Conservation (phyloP, 1,140 invertebrate species). For the Procambarus virginalis region DNA sequence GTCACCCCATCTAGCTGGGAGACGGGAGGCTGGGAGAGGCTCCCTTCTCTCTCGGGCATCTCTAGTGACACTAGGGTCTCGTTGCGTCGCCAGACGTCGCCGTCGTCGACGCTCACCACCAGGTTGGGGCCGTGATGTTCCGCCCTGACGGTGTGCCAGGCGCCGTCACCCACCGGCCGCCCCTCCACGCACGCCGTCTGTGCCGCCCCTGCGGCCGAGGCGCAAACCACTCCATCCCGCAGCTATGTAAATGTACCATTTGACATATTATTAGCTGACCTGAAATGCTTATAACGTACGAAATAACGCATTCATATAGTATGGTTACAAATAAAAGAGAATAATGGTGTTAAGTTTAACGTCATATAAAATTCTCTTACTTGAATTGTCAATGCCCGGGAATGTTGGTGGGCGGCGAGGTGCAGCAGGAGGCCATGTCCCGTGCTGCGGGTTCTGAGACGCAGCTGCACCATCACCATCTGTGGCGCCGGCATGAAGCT, state of each 20-base stretch:
- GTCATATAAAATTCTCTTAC: neutral
- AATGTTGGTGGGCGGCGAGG: conserved; percentile 8
- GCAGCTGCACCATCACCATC: conserved; percentile 90
- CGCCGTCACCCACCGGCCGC: conserved; percentile 39
- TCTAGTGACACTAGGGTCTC: conserved; percentile 19
- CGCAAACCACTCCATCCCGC: conserved; percentile 39
- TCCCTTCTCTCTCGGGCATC: neutral
- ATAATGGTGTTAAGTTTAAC: no score
- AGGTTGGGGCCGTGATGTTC: conserved; percentile 40
- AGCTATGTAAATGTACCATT: neutral
- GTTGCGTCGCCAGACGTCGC: conserved; percentile 36
- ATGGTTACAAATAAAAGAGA: neutral
- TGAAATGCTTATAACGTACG: no score
- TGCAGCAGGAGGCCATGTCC: conserved; percentile 23
- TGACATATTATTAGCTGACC: no score
- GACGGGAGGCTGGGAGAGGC: neutral
- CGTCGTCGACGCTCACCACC: conserved; percentile 44
- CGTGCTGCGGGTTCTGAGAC: conserved; percentile 89
- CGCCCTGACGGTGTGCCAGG: conserved; percentile 37
- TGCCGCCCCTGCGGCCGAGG: conserved; percentile 25
- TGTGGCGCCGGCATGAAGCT: conserved; percentile 94
- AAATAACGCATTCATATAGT: neutral
- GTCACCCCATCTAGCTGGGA: neutral
- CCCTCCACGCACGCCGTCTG: conserved; percentile 24
- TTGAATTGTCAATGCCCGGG: conserved; percentile 5